Base-by-base conservation (phyloP, 2,113 vertebrate species). In the Poeciliopsis occidentalis region DNA sequence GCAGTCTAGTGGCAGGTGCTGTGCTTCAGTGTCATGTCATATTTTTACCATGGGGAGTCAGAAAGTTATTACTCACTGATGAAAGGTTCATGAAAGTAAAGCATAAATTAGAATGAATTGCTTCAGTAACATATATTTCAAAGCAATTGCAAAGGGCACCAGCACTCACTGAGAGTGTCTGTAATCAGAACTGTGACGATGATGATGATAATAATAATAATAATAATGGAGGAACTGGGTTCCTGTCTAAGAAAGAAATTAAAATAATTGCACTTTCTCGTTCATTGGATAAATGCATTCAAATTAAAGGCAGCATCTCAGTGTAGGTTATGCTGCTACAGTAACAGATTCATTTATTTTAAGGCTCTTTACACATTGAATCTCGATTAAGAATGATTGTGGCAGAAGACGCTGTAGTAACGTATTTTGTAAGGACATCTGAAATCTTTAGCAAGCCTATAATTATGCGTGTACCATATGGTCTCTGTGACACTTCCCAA, bases 391-490 rank as follows among this genome's bases (percentile, higher is more conserved):
- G 17, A 47, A 47, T 47, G 13, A 47, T 17, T 10, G 22, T 64
- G 30, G 67, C 13, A 63, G 10, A 4, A 65, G 60, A 64, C 24
- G 8, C 4, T 41, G 8, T 15, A 29, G n/a, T 29, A 41, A 37
- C 2, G 37, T 60, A 31, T 65, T 60, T 34, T 37, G 57, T 75
- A 65, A 1, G 54, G 64, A 41, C 54, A 26, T 24, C 8, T 41
- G n/a, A 69, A 12, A 34, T 78, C 71, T 81, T 54, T 57, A 27
- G 3, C 3, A 69, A 30, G 66, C 47, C 44, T 44, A 8, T 68
- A 26, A 74, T 72, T 54, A 4, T 6, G 8, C 13, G 30, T 29
- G 34, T 51, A 3, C 31, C 47, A 24, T 75, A 84, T 69, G 66
- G 44, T 41, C 60, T 22, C 31, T 10, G n/a, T 24, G 75, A 60